phyloP scores from a whole-genome alignment of 1,140 invertebrate genomes.

The Lethocerus indicus region DNA sequence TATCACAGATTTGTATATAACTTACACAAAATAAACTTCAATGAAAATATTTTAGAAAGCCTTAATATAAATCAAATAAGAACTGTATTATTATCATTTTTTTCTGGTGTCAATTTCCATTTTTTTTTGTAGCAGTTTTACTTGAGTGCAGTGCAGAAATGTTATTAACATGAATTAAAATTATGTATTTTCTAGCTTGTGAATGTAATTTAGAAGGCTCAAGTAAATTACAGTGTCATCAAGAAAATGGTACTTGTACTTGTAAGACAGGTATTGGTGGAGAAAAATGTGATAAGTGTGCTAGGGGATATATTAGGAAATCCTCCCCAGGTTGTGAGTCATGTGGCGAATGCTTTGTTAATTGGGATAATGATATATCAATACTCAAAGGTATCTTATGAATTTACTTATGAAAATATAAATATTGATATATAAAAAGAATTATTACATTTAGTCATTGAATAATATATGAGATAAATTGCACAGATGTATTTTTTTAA shows the following conservation, averaged over 20 bases:
- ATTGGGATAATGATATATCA: constrained; percentile 85
- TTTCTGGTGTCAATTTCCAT: not conserved
- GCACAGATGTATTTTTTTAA: not conserved
- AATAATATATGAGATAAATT: too few relatives aligned
- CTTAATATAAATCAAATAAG: too few relatives aligned
- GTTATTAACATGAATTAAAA: not conserved
- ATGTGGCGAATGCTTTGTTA: constrained; percentile 98
- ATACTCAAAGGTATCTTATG: constrained; percentile 42
- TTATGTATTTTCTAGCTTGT: constrained; percentile 38
- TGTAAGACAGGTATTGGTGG: constrained; percentile 89
- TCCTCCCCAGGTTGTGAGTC: constrained; percentile 74
- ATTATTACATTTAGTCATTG: too few relatives aligned
- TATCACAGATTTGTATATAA: too few relatives aligned
- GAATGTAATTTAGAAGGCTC: constrained; percentile 81
- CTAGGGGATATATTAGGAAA: constrained; percentile 83
- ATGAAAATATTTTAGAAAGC: too few relatives aligned
- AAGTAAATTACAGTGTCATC: constrained; percentile 65
- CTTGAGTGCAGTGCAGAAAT: too few relatives aligned
- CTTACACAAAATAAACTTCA: too few relatives aligned
- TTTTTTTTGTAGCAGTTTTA: not conserved
- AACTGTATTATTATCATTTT: not conserved
- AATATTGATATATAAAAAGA: too few relatives aligned
- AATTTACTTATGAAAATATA: too few relatives aligned
- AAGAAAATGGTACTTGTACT: constrained; percentile 69
- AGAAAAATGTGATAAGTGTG: constrained; percentile 87